Evolutionary conservation across 2,113 vertebrate species (phyloP), one percentile per base, ranked within the genome.

Genomic region (Colius striatus): DNA sequence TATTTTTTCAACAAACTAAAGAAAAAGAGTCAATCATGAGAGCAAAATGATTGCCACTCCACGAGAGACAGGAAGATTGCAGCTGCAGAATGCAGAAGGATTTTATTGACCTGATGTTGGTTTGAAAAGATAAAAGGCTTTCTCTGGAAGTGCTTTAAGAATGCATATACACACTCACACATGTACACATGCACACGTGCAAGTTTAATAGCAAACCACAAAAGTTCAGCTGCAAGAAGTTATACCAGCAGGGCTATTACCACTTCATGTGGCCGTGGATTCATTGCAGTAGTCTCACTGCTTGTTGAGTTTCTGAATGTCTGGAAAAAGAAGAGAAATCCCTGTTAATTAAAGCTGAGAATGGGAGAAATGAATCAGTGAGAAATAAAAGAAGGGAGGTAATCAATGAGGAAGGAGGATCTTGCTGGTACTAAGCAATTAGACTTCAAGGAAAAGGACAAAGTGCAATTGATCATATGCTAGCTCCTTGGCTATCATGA

Each of bases 391-490:
- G n/a, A 63, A 93, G 25, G 45, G 34, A 87, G 57, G 50, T 89
- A 86, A 97, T 97, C 94, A 92, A 87, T 95, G 84, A 65, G 73
- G 66, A 97, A 63, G 67, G 83, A 94, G 80, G 79, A 82, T 77
- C 87, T 72, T 87, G 53, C 62, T 95, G 82, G 58, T 93, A 86
- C 57, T 38, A 81, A 84, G 50, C 86, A 96, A 94, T 97, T 96
- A 97, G 84, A 89, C 74, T 91, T 93, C 29, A 67, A 92, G 84
- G 50, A 57, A 96, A 91, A 85, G 76, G 45, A 95, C 43, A 61
- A 17, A 43, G 77, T 76, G 53, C 17, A 6, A 67, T 77, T 62
- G 86, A 78, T 83, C 54, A 74, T 60, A 17, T 4, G 9, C 68
- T 43, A 79, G 58, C 60, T 93, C 85, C 51, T 36, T 61, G 21